Evolutionary conservation across 2,113 vertebrate genomes (phyloP).

Genomic region (Falcunculus frontatus): DNA sequence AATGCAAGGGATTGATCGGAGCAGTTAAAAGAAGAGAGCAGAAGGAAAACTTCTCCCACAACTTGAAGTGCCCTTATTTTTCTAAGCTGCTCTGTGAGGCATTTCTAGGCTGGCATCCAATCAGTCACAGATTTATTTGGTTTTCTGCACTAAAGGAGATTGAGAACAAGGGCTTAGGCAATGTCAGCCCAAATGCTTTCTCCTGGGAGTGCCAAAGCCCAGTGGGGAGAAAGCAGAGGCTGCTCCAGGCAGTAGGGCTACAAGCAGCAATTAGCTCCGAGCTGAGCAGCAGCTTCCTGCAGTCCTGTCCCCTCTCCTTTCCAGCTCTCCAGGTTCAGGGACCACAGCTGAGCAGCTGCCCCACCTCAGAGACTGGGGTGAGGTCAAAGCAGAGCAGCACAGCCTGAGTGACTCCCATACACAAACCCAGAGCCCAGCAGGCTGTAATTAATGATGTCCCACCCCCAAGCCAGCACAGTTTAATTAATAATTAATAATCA

Average conservation of each 20-base stretch:
- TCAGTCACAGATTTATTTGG: not conserved
- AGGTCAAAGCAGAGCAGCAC: not conserved
- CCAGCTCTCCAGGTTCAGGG: not conserved
- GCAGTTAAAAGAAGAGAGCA: not conserved
- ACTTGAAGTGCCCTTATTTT: not conserved
- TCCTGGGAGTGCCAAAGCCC: not conserved
- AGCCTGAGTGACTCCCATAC: not conserved
- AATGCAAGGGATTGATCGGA: not conserved
- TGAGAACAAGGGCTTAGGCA: not conserved
- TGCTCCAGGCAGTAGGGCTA: not conserved
- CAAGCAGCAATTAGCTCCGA: not conserved
- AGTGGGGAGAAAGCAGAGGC: not conserved
- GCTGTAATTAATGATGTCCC: rapidly evolving
- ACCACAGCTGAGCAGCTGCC: not conserved
- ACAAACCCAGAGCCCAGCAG: not conserved
- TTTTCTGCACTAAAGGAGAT: not conserved
- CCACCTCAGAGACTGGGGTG: not conserved
- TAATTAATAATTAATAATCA: not conserved
- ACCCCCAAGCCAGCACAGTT: rapidly evolving
- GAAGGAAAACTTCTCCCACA: not conserved
- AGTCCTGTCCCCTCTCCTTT: not conserved
- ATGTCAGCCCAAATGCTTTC: not conserved
- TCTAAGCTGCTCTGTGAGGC: not conserved
- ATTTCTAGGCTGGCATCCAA: not conserved
- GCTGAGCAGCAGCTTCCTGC: not conserved